Percentiles rank a stretch among this genome's conserved stretches.
phyloP scores from a whole-genome alignment of 2,797 vertebrate genomes.

The Protosalanx chinensis region DNA sequence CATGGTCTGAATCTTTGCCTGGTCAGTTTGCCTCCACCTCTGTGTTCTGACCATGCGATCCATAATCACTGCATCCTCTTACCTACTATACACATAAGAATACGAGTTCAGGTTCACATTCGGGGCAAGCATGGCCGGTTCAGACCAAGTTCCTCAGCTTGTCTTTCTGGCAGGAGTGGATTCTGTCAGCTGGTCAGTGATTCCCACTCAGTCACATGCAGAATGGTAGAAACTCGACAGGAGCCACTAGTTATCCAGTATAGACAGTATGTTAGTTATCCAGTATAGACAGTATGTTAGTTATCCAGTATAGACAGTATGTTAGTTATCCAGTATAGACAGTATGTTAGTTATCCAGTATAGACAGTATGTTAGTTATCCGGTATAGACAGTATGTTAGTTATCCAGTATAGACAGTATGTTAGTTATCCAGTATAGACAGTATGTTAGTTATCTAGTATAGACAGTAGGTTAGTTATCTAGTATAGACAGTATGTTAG shows the following conservation, averaged over 20 bases:
- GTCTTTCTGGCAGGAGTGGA: conserved; percentile 4
- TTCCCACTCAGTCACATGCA: conserved; percentile 35
- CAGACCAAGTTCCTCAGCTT: conserved; percentile 24
- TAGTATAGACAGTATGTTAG: too few species aligned
- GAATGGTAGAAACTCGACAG: conserved; percentile 8
- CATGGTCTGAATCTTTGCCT: neutral
- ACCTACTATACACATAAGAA: neutral
- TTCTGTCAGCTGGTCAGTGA: conserved; percentile 31
- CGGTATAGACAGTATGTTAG: too few species aligned
- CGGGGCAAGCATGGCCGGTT: conserved; percentile 8
- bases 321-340: too few species aligned
- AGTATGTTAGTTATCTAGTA: too few species aligned
- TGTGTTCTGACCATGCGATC: neutral
- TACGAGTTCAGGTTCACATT: conserved; percentile 29
- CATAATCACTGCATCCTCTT: too few species aligned
- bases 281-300: neutral
- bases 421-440: too few species aligned
- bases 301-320: too few species aligned
- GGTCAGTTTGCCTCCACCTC: neutral
- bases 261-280: neutral
- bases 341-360: too few species aligned
- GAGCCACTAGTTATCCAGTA: too few species aligned
- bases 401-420: too few species aligned
- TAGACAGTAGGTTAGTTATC: too few species aligned
- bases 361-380: too few species aligned